phyloP scores from a whole-genome alignment of 1,140 invertebrate genomes.

The Drosophila albomicans region DNA sequence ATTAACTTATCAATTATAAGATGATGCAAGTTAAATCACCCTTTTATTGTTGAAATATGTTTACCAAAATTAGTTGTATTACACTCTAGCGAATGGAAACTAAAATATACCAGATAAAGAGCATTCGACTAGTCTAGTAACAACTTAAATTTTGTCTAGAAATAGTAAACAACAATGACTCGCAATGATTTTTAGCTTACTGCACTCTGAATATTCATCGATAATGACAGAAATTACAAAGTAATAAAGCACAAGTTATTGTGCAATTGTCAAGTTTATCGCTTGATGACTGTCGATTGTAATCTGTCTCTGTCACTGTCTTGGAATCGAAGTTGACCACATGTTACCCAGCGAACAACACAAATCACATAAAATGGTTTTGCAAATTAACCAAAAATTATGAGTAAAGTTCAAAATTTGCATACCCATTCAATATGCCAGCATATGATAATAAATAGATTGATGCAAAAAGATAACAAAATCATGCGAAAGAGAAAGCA shows the following conservation, averaged over 20 bases:
- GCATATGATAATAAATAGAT: neutral
- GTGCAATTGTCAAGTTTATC: neutral
- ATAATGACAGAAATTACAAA: conserved; percentile 9
- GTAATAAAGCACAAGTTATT: neutral
- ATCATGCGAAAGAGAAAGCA: conserved; percentile 19
- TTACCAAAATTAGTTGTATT: too few species aligned
- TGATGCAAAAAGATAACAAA: conserved; percentile 8
- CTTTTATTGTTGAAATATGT: too few species aligned
- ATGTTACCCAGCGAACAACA: neutral
- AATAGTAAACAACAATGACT: neutral
- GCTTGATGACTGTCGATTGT: neutral
- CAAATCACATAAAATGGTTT: conserved; percentile 1
- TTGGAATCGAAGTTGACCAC: neutral
- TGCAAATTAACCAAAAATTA: conserved; percentile 27
- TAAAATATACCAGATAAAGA: neutral
- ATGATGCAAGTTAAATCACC: too few species aligned
- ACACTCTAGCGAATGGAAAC: too few species aligned
- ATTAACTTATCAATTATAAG: too few species aligned
- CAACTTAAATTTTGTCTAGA: neutral
- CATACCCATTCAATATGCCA: conserved; percentile 11
- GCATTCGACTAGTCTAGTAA: neutral
- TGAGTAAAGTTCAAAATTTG: conserved; percentile 11
- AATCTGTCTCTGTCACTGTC: neutral
- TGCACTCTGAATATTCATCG: neutral
- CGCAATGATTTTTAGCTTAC: neutral